Base-by-base conservation (phyloP, 2,888 invertebrate genomes). In the Yponomeuta sedellus region DNA sequence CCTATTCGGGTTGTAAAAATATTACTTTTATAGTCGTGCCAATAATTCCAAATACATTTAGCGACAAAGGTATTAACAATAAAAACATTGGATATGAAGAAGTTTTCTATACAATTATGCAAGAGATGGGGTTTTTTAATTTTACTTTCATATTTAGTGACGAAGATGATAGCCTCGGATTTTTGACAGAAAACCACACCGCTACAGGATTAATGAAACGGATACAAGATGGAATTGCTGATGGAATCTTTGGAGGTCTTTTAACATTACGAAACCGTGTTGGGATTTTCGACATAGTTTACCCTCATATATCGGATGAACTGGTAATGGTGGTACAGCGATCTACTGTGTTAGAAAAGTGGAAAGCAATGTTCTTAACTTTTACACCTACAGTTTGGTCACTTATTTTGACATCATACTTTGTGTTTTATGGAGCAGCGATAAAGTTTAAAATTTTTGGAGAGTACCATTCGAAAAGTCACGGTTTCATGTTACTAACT, bases 1-100 rank as follows among this genome's bases (percentile, higher is more conserved):
- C 66, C n/a, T 69, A 68, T 44, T 66, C 69, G 6, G 66, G 20
- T 57, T 69, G 67, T 56, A 69, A 52, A 52, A 52, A 69, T 44
- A 64, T 68, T 2, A 65, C 65, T 12, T 59, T 69, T 3, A 12
- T 66, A 16, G 20, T 69, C 11, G 57, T 4, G 28, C 12, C 58
- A 16, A 3, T 19, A 16, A 57, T 62, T 10, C 69, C 69, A 52
- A 64, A 58, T 28, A 57, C 64, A 1, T 68, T 67, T 64, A 25
- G 39, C 4, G 39, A 28, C 20, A 25, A 28, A 40, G 56, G 62
- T 12, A 34, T 20, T 6, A n/a, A 59, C 11, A n/a, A 62, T 8
- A 22, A 64, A 12, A 59, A 63, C 20, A 59, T 64, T 44, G 70
- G 70, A 52, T 68, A 34, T 19, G 69, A 69, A 62, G 69, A 68